phyloP scores from a whole-genome alignment of 2,113 vertebrate genomes.

The Trematocara variabile region DNA sequence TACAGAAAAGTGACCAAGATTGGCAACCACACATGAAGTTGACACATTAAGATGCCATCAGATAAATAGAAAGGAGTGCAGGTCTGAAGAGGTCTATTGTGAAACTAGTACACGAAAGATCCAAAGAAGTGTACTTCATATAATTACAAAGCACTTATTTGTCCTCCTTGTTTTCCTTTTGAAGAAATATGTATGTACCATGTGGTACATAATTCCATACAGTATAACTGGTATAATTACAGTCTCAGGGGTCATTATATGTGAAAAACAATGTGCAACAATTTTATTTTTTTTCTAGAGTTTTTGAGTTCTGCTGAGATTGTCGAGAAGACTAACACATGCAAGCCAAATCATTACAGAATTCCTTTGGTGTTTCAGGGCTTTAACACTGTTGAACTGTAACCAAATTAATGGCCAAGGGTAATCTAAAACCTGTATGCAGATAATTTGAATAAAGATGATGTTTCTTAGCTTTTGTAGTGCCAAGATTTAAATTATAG shows the following conservation, averaged over 20 bases:
- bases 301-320: background rate
- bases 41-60: background rate
- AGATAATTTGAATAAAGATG: background rate
- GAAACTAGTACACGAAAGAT: background rate
- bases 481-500: background rate
- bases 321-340: background rate
- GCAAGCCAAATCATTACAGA: background rate
- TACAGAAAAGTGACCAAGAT: background rate
- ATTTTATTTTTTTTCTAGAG: background rate
- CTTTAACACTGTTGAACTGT: background rate
- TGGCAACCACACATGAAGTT: background rate
- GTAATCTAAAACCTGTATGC: background rate
- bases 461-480: background rate
- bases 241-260: background rate
- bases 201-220: background rate
- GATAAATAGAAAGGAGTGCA: background rate
- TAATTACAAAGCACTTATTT: background rate
- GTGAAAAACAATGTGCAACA: background rate
- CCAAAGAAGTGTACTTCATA: rapidly evolving
- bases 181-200: background rate
- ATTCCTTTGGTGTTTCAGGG: background rate
- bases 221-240: background rate
- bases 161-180: background rate
- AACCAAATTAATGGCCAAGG: background rate
- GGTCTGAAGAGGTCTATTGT: background rate